Evolutionary conservation across 2,888 invertebrate genomes (phyloP).

Genomic region (Pediacus dermestoides): DNA sequence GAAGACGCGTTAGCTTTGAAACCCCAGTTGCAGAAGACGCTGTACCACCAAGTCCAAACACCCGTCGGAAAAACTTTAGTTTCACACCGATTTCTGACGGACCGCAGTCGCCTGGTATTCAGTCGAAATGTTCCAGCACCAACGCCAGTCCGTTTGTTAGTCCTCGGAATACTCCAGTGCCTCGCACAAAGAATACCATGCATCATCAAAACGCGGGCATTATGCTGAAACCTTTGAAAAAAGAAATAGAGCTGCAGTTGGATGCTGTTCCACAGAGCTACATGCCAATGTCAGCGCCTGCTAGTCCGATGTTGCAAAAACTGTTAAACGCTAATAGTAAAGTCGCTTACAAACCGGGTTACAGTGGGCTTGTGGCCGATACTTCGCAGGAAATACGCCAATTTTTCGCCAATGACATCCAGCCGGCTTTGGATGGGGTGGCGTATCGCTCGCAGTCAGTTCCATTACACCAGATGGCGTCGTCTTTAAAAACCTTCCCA

Average conservation of each 20-base stretch:
- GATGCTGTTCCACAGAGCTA: slow-evolving; percentile 45
- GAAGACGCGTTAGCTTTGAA: slow-evolving; percentile 59
- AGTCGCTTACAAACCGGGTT: slow-evolving; percentile 53
- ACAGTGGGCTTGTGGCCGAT: slow-evolving; percentile 27
- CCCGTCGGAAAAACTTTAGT: slow-evolving; percentile 74
- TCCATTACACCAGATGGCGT: slow-evolving; percentile 51
- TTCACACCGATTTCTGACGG: slow-evolving; percentile 84
- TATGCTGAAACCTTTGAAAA: slow-evolving; percentile 36
- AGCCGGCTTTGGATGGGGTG: slow-evolving; percentile 36
- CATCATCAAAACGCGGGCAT: slow-evolving; percentile 52
- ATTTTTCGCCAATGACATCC: slow-evolving; percentile 57
- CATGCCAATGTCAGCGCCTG: slow-evolving; percentile 65
- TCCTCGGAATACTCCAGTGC: slow-evolving; percentile 67
- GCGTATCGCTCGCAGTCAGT: slow-evolving; percentile 71
- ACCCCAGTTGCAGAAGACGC: slow-evolving; percentile 44
- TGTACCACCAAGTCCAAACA: slow-evolving; percentile 73
- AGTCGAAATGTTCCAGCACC: slow-evolving; percentile 62
- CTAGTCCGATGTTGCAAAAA: slow-evolving; percentile 59
- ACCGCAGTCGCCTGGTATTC: slow-evolving; percentile 61
- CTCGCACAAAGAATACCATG: slow-evolving; percentile 60
- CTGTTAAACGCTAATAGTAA: slow-evolving; percentile 52
- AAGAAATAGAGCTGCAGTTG: slow-evolving; percentile 39
- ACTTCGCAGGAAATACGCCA: slow-evolving; percentile 59
- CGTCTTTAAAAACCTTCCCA: too few species aligned
- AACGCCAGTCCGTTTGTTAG: slow-evolving; percentile 80